phyloP scores from a whole-genome alignment of 2,113 vertebrate species.

The Silurus meridionalis region DNA sequence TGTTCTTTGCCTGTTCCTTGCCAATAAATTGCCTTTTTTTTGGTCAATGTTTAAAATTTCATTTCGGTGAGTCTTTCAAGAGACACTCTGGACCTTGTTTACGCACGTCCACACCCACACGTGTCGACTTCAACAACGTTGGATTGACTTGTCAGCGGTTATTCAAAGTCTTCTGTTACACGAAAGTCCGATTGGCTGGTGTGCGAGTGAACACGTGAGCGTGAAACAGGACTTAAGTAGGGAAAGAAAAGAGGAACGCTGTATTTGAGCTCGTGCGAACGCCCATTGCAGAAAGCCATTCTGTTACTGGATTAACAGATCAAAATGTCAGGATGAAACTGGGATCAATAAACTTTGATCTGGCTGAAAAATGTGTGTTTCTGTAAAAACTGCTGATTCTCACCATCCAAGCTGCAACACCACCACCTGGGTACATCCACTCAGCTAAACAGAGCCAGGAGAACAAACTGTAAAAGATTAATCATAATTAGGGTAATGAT shows the following conservation, averaged over 20 bases:
- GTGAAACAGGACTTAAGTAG: constrained; percentile 57
- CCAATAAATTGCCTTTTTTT: constrained; percentile 60
- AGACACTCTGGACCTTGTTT: constrained; percentile 72
- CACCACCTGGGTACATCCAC: background rate
- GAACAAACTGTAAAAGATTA: background rate
- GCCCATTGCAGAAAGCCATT: constrained; percentile 56
- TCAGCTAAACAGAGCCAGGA: background rate
- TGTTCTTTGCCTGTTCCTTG: constrained; percentile 68
- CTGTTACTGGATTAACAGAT: constrained; percentile 69
- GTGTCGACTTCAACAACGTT: background rate
- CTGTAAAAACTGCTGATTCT: background rate
- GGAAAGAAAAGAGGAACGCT: constrained; percentile 43
- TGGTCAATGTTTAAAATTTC: background rate
- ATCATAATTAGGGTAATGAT: too few relatives aligned
- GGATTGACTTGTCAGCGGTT: background rate
- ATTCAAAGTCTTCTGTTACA: background rate
- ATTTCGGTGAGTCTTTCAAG: constrained; percentile 62
- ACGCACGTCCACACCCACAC: constrained; percentile 67
- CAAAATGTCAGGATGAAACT: constrained; percentile 63
- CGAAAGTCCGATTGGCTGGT: background rate
- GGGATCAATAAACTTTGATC: constrained; percentile 74
- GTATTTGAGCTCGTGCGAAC: constrained; percentile 53
- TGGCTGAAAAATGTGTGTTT: constrained; percentile 45
- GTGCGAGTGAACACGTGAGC: background rate
- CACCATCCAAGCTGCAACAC: background rate